phyloP scores from a whole-genome alignment of 2,888 invertebrate genomes.

The Stictocephala bisonia region DNA sequence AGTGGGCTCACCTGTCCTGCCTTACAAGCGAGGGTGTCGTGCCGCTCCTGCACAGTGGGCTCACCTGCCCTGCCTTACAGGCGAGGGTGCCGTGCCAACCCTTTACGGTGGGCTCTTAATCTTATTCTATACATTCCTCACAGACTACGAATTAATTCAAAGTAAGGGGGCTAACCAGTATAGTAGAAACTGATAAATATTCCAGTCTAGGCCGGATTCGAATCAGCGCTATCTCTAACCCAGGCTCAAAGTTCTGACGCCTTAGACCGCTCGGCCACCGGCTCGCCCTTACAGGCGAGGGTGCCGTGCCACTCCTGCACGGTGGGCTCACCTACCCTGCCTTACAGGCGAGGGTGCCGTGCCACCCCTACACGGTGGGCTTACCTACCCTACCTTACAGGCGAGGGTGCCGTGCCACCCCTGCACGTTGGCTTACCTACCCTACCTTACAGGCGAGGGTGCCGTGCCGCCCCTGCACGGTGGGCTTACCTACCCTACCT shows the following conservation, averaged over 20 bases:
- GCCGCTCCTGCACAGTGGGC: not conserved
- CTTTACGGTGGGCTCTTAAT: not conserved
- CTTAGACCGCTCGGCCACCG: constrained; percentile 14
- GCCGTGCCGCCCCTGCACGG: not conserved
- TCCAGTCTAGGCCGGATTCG: too few relatives aligned
- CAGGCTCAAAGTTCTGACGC: too few relatives aligned
- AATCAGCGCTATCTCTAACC: too few relatives aligned
- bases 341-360: not conserved
- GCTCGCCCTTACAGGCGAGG: too few relatives aligned
- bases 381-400: constrained; percentile 15
- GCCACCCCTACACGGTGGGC: not conserved
- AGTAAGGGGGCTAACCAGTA: too few relatives aligned
- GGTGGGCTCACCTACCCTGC: not conserved
- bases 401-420: too few relatives aligned
- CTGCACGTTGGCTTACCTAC: not conserved
- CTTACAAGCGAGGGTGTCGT: too few relatives aligned
- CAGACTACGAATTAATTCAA: not conserved
- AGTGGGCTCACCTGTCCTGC: constrained; percentile 28
- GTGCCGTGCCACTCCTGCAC: not conserved
- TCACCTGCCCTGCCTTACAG: not conserved
- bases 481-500: too few relatives aligned
- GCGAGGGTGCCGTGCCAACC: not conserved
- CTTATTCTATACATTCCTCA: not conserved
- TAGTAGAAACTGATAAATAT: too few relatives aligned
- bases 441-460: not conserved